Base-by-base conservation (phyloP, 2,797 vertebrate species). In the Sebastes nivosus region DNA sequence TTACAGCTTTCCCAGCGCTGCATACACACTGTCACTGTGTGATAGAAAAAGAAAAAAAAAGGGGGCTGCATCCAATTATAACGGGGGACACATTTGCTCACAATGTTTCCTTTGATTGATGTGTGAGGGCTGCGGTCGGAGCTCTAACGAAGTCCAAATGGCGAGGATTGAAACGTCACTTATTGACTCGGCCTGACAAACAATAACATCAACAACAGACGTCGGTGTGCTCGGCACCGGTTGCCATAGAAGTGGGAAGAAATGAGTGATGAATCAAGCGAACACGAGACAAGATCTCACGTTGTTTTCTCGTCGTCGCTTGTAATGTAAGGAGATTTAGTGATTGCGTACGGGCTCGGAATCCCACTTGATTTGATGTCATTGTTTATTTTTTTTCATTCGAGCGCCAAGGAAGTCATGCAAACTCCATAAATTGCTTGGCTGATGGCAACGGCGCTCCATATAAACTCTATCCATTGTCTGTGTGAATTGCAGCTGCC, bases 101-200 rank as follows among this genome's bases (percentile, higher is more conserved):
- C 86, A 88, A 82, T 89, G 91, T 84, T 88, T 77, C 58, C 81
- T 88, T 79, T 93, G 92, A 95, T 88, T 92, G 93, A 93, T 93
- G 92, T 85, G 87, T 81, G 90, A 86, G 89, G 90, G 85, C 85
- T 88, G 85, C 57, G 85, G 91, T 92, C 85, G 80, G 70, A 72
- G 85, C 87, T 60, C 77, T 86, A 90, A 94, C 90, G 29, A 87
- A 90, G 90, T 91, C 92, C 93, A 93, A 94, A 94, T 90, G 89
- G 84, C 81, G 83, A 12, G 1, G 89, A 94, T 93, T 93, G 87
- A 93, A 94, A 92, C 67, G 81, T 92, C 91, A 85, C 89, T 83
- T 92, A 92, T 93, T 90, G 93, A 93, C 92, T 92, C 74, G 75
- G 83, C 83, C 87, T 92, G 91, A 90, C 94, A 92, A 93, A 94